Conservation (phyloP, 2,113 vertebrate genomes). For the Ictalurus punctatus region DNA sequence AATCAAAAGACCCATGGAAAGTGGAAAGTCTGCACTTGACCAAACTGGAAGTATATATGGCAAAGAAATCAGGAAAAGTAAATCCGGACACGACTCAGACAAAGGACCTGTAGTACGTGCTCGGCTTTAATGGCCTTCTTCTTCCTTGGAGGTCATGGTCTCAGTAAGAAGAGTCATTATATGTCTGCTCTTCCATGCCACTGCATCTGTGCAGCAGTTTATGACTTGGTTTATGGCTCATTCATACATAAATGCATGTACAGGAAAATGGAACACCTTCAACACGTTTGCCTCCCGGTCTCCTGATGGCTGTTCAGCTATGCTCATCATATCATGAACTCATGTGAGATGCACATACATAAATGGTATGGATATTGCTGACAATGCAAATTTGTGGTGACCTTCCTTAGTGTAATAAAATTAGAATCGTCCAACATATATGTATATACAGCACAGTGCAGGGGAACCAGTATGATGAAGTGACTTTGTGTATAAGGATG, state of each 20-base stretch:
- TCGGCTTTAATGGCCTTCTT: slow-evolving; percentile 19
- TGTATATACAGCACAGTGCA: not conserved
- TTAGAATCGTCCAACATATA: not conserved
- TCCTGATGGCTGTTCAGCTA: slow-evolving; percentile 23
- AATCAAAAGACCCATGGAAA: not conserved
- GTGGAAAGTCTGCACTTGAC: not conserved
- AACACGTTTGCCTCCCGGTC: slow-evolving; percentile 40
- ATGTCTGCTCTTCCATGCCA: slow-evolving; percentile 31
- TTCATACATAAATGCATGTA: slow-evolving; percentile 58
- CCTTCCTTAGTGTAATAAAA: not conserved
- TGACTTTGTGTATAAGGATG: not conserved
- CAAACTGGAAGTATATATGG: not conserved
- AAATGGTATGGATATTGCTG: not conserved
- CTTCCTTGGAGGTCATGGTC: not conserved
- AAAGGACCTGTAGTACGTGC: not conserved
- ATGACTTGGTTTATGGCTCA: slow-evolving; percentile 42
- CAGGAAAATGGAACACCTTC: slow-evolving; percentile 43
- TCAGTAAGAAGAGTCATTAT: not conserved
- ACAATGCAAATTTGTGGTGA: not conserved
- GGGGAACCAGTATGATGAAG: not conserved
- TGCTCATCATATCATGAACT: slow-evolving; percentile 18
- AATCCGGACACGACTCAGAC: not conserved
- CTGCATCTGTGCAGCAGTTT: slow-evolving; percentile 27
- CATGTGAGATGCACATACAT: not conserved
- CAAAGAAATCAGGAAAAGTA: not conserved